These are phyloP conservation scores for Nebria brevicollis DNA, from an alignment of 2,888 invertebrate species.

Conservation along the genomic window DNA sequence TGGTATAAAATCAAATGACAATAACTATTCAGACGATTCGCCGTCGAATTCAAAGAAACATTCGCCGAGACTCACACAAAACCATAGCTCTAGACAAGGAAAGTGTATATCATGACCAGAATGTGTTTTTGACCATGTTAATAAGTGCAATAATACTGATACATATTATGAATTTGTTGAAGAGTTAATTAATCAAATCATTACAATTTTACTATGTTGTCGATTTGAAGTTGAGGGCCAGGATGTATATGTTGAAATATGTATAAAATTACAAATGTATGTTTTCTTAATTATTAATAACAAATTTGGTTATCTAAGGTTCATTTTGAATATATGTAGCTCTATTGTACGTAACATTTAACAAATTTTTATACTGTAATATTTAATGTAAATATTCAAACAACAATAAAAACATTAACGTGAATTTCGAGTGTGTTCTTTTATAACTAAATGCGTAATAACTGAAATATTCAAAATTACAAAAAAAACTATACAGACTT, in stretches of 20 bases:
- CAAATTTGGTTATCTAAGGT: background rate
- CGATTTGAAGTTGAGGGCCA: background rate
- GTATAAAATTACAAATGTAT: background rate
- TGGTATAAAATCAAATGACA: slow-evolving; percentile 69
- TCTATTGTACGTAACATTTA: slow-evolving; percentile 24
- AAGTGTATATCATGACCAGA: slow-evolving; percentile 41
- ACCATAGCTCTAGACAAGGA: slow-evolving; percentile 36
- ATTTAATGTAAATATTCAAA: slow-evolving; percentile 26
- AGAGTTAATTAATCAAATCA: background rate
- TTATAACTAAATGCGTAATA: too few relatives aligned
- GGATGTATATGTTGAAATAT: background rate
- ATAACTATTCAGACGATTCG: slow-evolving; percentile 66
- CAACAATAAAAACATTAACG: background rate
- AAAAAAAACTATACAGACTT: too few relatives aligned
- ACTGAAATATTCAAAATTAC: too few relatives aligned
- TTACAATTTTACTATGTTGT: background rate
- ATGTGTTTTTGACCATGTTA: slow-evolving; percentile 9
- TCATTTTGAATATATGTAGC: background rate
- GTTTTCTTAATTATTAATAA: background rate
- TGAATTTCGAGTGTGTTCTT: background rate
- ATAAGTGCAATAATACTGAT: slow-evolving; percentile 10
- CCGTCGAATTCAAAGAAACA: slow-evolving; percentile 53
- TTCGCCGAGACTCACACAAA: slow-evolving; percentile 53
- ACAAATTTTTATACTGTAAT: slow-evolving; percentile 22
- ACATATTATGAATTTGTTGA: slow-evolving; percentile 4